Conservation (phyloP, 1,140 invertebrate genomes). For the Heliconius himera region DNA sequence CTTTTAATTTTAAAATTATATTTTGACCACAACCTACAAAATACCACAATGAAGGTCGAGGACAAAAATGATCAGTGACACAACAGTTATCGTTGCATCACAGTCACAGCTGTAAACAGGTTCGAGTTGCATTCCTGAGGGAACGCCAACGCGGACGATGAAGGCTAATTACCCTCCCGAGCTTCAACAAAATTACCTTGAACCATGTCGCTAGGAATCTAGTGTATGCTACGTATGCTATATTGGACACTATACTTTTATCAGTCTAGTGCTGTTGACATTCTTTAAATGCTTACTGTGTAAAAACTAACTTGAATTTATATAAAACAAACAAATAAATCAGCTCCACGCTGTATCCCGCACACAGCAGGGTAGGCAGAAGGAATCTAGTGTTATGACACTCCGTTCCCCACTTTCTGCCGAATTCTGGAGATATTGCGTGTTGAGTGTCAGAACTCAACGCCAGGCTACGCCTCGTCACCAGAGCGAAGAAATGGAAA, state of each 20-base stretch:
- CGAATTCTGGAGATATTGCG: too few relatives aligned
- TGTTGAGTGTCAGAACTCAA: too few relatives aligned
- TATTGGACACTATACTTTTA: neutral
- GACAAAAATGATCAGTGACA: constrained; percentile 34
- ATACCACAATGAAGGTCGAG: neutral
- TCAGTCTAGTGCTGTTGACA: neutral
- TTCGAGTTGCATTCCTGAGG: constrained; percentile 66
- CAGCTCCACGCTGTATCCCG: too few relatives aligned
- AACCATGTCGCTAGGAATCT: neutral
- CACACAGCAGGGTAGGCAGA: too few relatives aligned
- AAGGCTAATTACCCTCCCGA: constrained; percentile 37
- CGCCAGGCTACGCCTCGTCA: too few relatives aligned
- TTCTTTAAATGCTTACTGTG: neutral
- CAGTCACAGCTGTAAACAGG: constrained; percentile 63
- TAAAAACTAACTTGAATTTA: too few relatives aligned
- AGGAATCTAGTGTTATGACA: too few relatives aligned
- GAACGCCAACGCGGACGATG: constrained; percentile 54
- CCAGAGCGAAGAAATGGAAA: too few relatives aligned
- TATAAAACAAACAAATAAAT: too few relatives aligned
- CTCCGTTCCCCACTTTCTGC: too few relatives aligned
- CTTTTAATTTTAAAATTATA: neutral
- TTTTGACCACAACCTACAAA: too few relatives aligned
- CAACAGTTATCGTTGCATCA: constrained; percentile 57
- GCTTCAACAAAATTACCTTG: constrained; percentile 26
- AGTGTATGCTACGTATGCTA: neutral